Percentiles rank a stretch among this genome's conserved stretches.
Evolutionary conservation across 2,888 invertebrate genomes (phyloP).

Genomic region (Lepidonotus clava): DNA sequence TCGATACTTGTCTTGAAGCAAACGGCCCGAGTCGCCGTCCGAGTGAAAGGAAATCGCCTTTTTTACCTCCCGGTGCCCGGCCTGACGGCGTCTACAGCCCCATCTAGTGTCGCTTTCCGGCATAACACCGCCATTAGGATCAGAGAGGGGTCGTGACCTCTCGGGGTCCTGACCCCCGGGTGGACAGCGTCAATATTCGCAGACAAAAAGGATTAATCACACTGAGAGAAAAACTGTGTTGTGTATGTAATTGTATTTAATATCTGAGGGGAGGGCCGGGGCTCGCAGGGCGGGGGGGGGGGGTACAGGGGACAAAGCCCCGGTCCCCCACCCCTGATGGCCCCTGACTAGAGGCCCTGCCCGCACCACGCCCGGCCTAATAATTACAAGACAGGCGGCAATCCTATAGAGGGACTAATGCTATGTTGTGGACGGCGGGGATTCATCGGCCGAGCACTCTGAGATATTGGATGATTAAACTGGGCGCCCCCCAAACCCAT

Average conservation of each 20-base stretch:
- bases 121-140: slow-evolving; percentile 51
- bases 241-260: slow-evolving; percentile 39
- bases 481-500: neutral
- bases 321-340: too few species aligned
- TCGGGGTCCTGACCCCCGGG: neutral
- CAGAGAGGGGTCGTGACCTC: slow-evolving; percentile 50
- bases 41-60: neutral
- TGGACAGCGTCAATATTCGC: slow-evolving; percentile 45
- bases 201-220: slow-evolving; percentile 47
- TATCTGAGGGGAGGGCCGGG: neutral
- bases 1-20: too few species aligned
- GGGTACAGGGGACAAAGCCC: too few species aligned
- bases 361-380: neutral
- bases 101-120: slow-evolving; percentile 40
- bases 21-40: too few species aligned
- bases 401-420: slow-evolving; percentile 1
- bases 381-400: slow-evolving; percentile 18
- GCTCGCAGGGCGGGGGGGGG: too few species aligned
- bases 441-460: neutral
- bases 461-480: slow-evolving; percentile 47
- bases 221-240: neutral
- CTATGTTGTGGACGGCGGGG: slow-evolving; percentile 1
- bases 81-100: neutral
- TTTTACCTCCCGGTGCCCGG: neutral
- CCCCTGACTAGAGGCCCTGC: too few species aligned